These are phyloP conservation scores for Microcebus ravelobensis DNA, from an alignment of 2,113 vertebrate species.

Conservation along the genomic window DNA sequence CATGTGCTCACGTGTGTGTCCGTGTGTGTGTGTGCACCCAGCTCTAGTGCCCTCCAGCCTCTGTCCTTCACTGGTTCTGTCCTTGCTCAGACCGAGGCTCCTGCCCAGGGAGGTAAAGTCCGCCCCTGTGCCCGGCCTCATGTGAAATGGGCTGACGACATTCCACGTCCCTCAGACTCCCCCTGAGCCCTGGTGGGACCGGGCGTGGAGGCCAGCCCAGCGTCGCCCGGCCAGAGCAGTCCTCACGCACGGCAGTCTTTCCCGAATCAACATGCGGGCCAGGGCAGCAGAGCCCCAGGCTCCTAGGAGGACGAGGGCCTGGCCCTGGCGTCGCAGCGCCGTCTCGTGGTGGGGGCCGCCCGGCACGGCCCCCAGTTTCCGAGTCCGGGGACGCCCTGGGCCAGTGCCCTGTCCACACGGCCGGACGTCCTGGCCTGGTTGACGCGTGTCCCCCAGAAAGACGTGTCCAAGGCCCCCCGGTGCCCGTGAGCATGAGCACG, in stretches of 20 bases:
- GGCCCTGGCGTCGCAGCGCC: background rate
- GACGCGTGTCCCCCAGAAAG: background rate
- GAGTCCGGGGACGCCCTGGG: background rate
- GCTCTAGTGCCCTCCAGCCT: background rate
- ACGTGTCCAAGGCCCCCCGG: background rate
- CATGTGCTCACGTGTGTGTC: background rate
- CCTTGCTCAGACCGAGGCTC: background rate
- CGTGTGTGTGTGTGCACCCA: background rate
- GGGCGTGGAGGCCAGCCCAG: background rate
- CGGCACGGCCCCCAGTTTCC: too few species aligned
- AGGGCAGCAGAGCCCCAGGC: background rate
- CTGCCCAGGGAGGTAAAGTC: background rate
- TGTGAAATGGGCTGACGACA: too few species aligned
- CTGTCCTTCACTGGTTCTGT: fast-evolving
- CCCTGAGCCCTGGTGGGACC: background rate
- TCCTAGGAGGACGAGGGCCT: too few species aligned
- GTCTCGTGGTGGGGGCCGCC: background rate
- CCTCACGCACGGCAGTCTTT: background rate
- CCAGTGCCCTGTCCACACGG: fast-evolving
- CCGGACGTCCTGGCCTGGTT: too few species aligned
- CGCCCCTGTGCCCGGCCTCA: too few species aligned
- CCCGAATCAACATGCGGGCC: background rate
- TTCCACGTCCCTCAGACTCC: background rate
- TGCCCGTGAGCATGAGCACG: background rate
- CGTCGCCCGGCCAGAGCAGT: fast-evolving